Evolutionary conservation across 2,888 invertebrate genomes (phyloP).

Genomic region (Heliconius erato): DNA sequence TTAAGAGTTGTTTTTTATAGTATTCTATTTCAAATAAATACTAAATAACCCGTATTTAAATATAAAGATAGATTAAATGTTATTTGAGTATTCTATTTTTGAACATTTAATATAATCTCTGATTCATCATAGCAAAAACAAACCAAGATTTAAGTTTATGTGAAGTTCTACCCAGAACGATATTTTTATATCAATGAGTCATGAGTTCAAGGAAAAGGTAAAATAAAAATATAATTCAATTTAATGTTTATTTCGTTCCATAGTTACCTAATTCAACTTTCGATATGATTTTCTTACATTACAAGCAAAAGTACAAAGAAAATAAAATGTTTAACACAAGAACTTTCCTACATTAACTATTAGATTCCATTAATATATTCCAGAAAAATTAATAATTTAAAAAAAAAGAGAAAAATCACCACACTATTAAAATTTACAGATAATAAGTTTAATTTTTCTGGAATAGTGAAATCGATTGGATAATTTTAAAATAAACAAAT

Average conservation of each 20-base stretch:
- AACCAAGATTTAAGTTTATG: neutral
- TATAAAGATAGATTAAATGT: neutral
- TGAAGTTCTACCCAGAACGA: neutral
- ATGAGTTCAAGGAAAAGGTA: neutral
- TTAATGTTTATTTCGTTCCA: conserved; percentile 81
- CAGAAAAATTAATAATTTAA: neutral
- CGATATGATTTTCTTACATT: conserved; percentile 82
- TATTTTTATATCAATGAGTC: neutral
- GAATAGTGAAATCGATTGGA: neutral
- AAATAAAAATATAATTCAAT: conserved; percentile 62
- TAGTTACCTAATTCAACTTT: conserved; percentile 80
- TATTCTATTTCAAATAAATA: neutral
- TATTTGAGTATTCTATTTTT: neutral
- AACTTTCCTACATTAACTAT: conserved; percentile 37
- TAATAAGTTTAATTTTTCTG: neutral
- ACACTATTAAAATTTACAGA: neutral
- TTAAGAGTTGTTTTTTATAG: too few relatives aligned
- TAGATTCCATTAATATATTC: conserved; percentile 31
- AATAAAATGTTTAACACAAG: conserved; percentile 53
- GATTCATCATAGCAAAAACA: neutral
- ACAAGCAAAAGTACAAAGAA: conserved; percentile 67
- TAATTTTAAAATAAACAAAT: neutral
- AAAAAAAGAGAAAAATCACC: neutral
- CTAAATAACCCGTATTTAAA: neutral
- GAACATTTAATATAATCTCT: neutral